These are phyloP conservation scores for Sphaerophoria taeniata DNA, from an alignment of 2,888 invertebrate species.

Conservation along the genomic window DNA sequence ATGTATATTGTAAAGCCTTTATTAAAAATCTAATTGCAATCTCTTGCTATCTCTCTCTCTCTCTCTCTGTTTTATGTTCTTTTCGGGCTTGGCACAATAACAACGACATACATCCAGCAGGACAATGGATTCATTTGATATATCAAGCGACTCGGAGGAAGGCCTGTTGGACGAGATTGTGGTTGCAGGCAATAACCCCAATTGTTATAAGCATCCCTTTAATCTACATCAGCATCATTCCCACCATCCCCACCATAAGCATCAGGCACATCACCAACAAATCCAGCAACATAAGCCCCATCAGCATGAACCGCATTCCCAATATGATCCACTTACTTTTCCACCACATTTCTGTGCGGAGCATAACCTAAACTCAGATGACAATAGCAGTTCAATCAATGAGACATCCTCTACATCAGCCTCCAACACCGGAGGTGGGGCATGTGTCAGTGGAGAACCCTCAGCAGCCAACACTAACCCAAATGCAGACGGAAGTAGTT, in stretches of 20 bases:
- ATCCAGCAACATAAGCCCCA: constrained; percentile 75
- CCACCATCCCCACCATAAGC: constrained; percentile 28
- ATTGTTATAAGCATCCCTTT: constrained; percentile 74
- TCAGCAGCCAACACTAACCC: constrained; percentile 39
- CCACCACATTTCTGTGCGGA: constrained; percentile 82
- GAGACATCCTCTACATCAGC: constrained; percentile 74
- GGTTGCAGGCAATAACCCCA: constrained; percentile 78
- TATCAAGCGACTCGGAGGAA: constrained; percentile 82
- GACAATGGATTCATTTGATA: constrained; percentile 83
- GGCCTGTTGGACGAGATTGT: constrained; percentile 82
- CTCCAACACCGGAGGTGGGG: constrained; percentile 72
- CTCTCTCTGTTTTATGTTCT: constrained; percentile 45
- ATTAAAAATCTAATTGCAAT: constrained; percentile 55
- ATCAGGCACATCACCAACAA: constrained; percentile 59
- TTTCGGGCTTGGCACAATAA: constrained; percentile 29
- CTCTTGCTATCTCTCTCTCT: constrained; percentile 31
- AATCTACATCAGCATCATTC: constrained; percentile 37
- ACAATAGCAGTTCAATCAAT: constrained; percentile 78
- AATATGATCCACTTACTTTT: constrained; percentile 81
- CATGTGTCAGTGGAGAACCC: constrained; percentile 30
- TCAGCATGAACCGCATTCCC: constrained; percentile 73
- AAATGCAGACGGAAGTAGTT: constrained; percentile 72
- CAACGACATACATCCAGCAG: constrained; percentile 76
- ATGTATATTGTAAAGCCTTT: constrained; percentile 8
- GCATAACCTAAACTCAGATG: constrained; percentile 81